Conservation (phyloP, 1,140 invertebrate species). For the Brachionus calyciflorus region DNA sequence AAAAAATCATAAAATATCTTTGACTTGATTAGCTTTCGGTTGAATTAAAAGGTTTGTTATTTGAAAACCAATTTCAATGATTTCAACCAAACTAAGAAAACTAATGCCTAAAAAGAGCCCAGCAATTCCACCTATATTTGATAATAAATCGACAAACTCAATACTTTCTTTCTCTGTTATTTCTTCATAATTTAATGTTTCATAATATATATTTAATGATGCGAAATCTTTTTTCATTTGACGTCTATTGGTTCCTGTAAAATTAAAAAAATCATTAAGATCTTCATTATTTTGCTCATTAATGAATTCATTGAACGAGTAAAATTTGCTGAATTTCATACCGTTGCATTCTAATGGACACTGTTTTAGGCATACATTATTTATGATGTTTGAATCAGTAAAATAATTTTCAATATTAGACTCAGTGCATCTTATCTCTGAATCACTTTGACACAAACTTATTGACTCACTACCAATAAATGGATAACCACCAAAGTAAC, state of each 20-base stretch:
- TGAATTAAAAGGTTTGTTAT: too few species aligned
- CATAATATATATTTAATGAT: too few species aligned
- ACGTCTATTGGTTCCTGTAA: not conserved
- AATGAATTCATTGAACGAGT: not conserved
- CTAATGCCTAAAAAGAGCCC: too few species aligned
- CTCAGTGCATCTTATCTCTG: not conserved
- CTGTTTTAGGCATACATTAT: not conserved
- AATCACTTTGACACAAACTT: not conserved
- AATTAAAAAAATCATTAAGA: not conserved
- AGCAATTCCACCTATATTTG: too few species aligned
- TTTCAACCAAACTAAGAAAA: slow-evolving; percentile 22
- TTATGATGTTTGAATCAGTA: not conserved
- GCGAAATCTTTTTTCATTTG: too few species aligned
- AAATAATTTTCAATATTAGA: not conserved
- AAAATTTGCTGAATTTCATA: not conserved
- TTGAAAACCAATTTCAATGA: not conserved
- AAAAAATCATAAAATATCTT: too few species aligned
- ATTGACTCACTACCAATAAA: not conserved
- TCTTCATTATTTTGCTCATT: not conserved
- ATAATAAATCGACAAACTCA: too few species aligned
- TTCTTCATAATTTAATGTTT: too few species aligned
- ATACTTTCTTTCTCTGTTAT: too few species aligned
- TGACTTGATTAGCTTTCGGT: too few species aligned
- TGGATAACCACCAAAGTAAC: too few species aligned
- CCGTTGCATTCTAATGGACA: slow-evolving; percentile 13